Evolutionary conservation across 2,113 vertebrate genomes (phyloP), one percentile per base, ranked within the genome.

Genomic region (Pelmatolapia mariae): DNA sequence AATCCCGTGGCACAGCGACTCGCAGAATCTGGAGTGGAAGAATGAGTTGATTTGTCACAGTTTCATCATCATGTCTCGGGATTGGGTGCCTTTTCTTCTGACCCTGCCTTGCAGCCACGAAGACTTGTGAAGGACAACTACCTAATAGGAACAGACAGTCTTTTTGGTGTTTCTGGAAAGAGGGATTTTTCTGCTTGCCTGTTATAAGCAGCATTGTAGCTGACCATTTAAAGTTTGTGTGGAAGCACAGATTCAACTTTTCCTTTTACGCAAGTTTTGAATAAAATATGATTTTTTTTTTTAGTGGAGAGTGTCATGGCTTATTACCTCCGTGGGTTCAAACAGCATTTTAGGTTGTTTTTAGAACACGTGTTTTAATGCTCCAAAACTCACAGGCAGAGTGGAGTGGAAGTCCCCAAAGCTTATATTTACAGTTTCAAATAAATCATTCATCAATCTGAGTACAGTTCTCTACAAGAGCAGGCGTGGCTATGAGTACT

Each of bases 41-140:
- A 95, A 95, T 90, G 91, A 93, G 89, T 91, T 86, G 91, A 95
- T 95, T 95, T 92, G 95, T 93, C 92, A 95, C 80, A 45, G 94
- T 96, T 95, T 95, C 94, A 94, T 95, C 94, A 95, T 89, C 87
- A 22, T n/a, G 91, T 90, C 76, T 84, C 29, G 87, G 89, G 86
- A 94, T 85, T 91, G 92, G 88, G 87, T 81, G 91, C 26, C 81
- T 92, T 90, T 88, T 80, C 76, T 59, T 83, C 80, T 84, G 90
- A 88, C 91, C 92, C 93, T 89, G 90, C 87, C 90, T 87, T 1
- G 81, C 47, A 89, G 92, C 89, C 31, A 79, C 5, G 57, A 80
- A 73, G 82, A 88, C 91, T 91, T 84, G 61, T 81, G 91, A 92
- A 92, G 93, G 93, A 91, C 93, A 82, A 83, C 81, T 80, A 38